Evolutionary conservation across 2,113 vertebrate genomes (phyloP), one percentile per base, ranked within the genome.

Genomic region (Zootoca vivipara): DNA sequence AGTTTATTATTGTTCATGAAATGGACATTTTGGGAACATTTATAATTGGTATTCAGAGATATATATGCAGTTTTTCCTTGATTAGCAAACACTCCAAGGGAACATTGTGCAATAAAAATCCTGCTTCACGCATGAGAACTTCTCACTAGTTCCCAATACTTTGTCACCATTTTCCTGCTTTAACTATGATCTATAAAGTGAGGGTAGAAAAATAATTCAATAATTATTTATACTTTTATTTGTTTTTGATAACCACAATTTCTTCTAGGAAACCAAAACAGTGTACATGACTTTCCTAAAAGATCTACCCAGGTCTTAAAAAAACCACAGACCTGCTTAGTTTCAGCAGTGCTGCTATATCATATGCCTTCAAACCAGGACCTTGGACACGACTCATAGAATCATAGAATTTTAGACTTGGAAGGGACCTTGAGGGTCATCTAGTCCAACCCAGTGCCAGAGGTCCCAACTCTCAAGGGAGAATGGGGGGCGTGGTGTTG

Each of bases 11-110:
- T 85, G 85, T 79, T 78, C 62, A 90, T 78, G 33, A 72, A 92
- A 91, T 86, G 84, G 42, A 85, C 78, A 83, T 46, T 83, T 92
- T 30, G 91, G 38, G 65, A 92, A 94, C 70, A 91, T 80, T 90
- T 90, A 89, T 87, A 7, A 1, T 28, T 83, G 74, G 62, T 13
- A 64, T 64, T 28, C 82, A 16, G 20, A 79, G 30, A 72, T 72
- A 33, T 75, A 12, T 78, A 88, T 46, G 82, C 1, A 22, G 2
- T 7, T 91, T 87, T 82, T 79, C 80, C 89, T 56, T 42, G 7
- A 85, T 85, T 89, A 40, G 2, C 69, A 83, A 46, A 83, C 22
- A 73, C 70, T 82, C 16, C 33, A 40, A n/a, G 4, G 3, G 56
- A 81, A 69, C 3, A 18, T 30, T 64, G 92, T 88, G n/a, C 79